These are phyloP conservation scores for Petromus typicus DNA, from an alignment of 2,113 vertebrate genomes.

Conservation along the genomic window DNA sequence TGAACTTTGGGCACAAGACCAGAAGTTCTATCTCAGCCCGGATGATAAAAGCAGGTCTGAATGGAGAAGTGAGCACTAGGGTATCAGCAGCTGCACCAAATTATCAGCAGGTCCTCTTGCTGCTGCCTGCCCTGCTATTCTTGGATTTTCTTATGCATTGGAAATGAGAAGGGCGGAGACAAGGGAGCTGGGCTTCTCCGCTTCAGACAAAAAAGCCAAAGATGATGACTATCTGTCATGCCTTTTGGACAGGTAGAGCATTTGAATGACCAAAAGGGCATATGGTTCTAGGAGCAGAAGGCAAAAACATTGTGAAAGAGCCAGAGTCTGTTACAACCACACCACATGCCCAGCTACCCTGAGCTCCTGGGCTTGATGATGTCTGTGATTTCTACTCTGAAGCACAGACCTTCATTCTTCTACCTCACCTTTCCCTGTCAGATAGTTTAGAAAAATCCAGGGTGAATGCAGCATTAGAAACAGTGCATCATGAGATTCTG, in stretches of 20 bases:
- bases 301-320: background rate
- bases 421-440: background rate
- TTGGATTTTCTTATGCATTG: background rate
- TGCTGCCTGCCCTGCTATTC: background rate
- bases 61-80: background rate
- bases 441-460: background rate
- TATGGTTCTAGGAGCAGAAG: background rate
- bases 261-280: background rate
- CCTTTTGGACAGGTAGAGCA: background rate
- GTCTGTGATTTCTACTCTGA: background rate
- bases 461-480: background rate
- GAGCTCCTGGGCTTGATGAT: background rate
- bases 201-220: background rate
- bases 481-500: background rate
- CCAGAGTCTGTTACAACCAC: background rate
- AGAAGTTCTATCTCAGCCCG: background rate
- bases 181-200: background rate
- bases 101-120: background rate
- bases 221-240: background rate
- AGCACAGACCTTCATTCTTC: background rate
- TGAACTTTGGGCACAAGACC: background rate
- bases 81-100: background rate
- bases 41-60: background rate
- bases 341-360: background rate
- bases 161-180: background rate